Conservation (phyloP, 2,797 vertebrate genomes). For the Tauraco hartlaubi region DNA sequence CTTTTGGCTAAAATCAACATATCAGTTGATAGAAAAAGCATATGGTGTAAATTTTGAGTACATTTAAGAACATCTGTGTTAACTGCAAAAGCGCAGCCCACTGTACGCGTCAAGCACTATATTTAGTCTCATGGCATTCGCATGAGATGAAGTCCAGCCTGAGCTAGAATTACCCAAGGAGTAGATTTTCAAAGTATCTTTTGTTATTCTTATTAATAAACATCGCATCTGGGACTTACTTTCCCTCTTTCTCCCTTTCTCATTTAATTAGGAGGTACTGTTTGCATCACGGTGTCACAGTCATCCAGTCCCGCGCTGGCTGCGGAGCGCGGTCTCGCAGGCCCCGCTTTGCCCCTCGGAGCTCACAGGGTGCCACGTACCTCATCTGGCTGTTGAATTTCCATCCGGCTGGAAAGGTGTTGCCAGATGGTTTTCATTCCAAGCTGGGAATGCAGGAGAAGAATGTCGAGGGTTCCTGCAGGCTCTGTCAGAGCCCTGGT, state of each 20-base stretch:
- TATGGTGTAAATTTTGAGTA: not conserved
- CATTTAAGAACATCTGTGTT: conserved; percentile 28
- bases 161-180: conserved; percentile 37
- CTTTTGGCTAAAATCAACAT: conserved; percentile 6
- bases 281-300: accelerated
- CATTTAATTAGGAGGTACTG: not conserved
- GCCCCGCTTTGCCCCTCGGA: not conserved
- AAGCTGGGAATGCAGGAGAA: not conserved
- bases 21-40: not conserved
- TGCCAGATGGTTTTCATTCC: accelerated
- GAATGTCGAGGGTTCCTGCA: not conserved
- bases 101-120: not conserved
- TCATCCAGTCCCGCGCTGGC: not conserved
- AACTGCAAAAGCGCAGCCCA: not conserved
- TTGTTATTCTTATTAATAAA: conserved; percentile 49
- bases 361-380: accelerated
- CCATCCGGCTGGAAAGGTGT: not conserved
- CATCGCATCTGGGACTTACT: not conserved
- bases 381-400: accelerated
- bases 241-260: not conserved
- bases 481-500: accelerated
- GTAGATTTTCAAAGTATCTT: conserved; percentile 41
- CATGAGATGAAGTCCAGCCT: conserved; percentile 44
- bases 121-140: conserved; percentile 3
- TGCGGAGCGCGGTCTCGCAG: accelerated